A percentile compares a stretch with the other conserved stretches of the same genome.
Evolutionary conservation across 2,797 vertebrate species (phyloP).

Genomic region (Myotis myotis): DNA sequence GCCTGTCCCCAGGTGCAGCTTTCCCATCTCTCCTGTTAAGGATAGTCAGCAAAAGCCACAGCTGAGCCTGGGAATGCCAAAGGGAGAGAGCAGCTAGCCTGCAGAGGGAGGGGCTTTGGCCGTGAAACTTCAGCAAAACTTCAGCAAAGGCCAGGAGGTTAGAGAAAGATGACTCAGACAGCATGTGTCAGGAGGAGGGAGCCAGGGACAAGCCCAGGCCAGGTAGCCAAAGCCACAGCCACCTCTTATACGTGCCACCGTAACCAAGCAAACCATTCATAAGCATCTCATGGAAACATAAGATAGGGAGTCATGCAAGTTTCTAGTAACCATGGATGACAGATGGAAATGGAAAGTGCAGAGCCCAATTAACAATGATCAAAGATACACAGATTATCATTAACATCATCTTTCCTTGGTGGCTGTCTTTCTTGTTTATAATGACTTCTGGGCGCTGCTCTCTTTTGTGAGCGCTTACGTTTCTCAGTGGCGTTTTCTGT

Average conservation of each 20-base stretch:
- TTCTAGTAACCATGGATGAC: not conserved
- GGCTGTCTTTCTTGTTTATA: accelerated
- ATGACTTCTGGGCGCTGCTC: accelerated
- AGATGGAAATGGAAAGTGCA: no score
- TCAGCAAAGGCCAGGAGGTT: not conserved
- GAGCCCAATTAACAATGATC: not conserved
- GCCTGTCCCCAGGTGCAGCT: not conserved
- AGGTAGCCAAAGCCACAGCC: no score
- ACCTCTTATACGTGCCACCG: accelerated
- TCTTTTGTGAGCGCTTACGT: not conserved
- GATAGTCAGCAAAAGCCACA: not conserved
- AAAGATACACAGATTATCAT: accelerated
- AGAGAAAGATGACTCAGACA: not conserved
- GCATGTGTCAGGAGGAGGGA: accelerated
- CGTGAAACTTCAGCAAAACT: not conserved
- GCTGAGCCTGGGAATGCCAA: not conserved
- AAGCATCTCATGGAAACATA: accelerated
- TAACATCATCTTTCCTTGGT: not conserved
- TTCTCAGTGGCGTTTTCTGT: not conserved
- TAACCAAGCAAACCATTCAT: not conserved
- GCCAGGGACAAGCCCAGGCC: accelerated
- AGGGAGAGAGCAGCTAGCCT: not conserved
- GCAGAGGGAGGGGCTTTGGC: not conserved
- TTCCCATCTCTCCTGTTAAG: not conserved
- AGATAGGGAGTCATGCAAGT: accelerated